These are phyloP conservation scores for Propithecus deckenii DNA, from an alignment of 2,797 vertebrate genomes.

Conservation along the genomic window DNA sequence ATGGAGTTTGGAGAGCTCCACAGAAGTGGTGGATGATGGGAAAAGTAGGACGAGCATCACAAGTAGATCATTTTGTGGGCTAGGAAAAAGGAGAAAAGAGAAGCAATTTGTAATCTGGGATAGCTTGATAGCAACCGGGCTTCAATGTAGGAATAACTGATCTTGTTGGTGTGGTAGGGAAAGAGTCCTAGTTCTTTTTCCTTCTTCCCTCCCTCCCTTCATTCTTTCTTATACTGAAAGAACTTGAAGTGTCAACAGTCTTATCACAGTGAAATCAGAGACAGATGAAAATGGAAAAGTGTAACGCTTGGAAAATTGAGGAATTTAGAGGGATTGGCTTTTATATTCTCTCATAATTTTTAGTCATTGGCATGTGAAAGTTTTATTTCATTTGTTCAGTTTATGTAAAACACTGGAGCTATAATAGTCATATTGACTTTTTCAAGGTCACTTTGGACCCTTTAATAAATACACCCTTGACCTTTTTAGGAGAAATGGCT, in stretches of 20 bases:
- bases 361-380: background rate
- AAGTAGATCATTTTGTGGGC: background rate
- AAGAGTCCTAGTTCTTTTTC: background rate
- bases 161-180: accelerated
- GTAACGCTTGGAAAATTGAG: background rate
- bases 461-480: background rate
- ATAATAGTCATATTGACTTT: background rate
- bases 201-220: background rate
- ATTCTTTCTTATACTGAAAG: background rate
- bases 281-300: background rate
- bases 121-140: background rate
- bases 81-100: background rate
- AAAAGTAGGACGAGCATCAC: background rate
- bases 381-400: background rate
- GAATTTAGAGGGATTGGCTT: background rate
- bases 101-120: background rate
- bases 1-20: background rate
- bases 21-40: background rate
- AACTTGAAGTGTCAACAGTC: background rate
- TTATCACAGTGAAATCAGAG: background rate
- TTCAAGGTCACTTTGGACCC: background rate
- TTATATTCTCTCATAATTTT: background rate
- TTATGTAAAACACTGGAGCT: background rate
- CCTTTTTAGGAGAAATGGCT: constrained; percentile 19
- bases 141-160: background rate